Evolutionary conservation across 2,888 invertebrate genomes (phyloP), one percentile per base, ranked within the genome.

Genomic region (Trichopria drosophilae): DNA sequence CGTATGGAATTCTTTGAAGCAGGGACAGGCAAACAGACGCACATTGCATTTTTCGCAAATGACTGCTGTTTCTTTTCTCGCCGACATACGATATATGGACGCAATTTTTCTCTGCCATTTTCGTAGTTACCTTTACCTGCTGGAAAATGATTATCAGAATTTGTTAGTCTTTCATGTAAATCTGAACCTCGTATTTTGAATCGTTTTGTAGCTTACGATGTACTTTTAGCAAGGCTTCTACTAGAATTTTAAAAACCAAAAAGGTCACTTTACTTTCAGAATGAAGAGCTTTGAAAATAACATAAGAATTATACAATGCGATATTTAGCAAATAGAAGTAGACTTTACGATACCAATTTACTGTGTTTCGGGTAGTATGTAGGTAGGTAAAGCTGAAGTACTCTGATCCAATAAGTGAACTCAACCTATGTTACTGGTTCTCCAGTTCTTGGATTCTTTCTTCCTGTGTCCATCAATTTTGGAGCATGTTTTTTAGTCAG

Each of bases 211-310:
- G 4, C 19, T 3, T 19, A 6, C 6, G 15, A 32, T 32, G 32
- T 32, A 6, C 15, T 32, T 13, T 3, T 13, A 13, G 19, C 4
- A 32, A 4, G 16, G 15, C 32, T 32, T 32, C 10, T 32, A 13
- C 13, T 13, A 10, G 15, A 3, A 32, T 4, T 13, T 32, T 32
- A 19, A 32, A 32, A 6, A 18, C n/a, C 19, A 32, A 13, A 13
- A 32, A 32, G 4, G 13, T 32, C 3, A 32, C 15, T 13, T 32
- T 32, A 13, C 9, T 32, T 5, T 10, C 10, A 18, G 15, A 5
- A n/a, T 32, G 15, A 32, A 32, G 32, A 32, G n/a, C 15, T 32
- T 32, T 32, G 15, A 18, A 32, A 32, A 32, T 32, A n/a, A 32
- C 32, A 12, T 13, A 32, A 13, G n/a, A 32, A 13, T 32, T 32